These are phyloP conservation scores for Pipra filicauda DNA, from an alignment of 2,113 vertebrate species.

Conservation along the genomic window DNA sequence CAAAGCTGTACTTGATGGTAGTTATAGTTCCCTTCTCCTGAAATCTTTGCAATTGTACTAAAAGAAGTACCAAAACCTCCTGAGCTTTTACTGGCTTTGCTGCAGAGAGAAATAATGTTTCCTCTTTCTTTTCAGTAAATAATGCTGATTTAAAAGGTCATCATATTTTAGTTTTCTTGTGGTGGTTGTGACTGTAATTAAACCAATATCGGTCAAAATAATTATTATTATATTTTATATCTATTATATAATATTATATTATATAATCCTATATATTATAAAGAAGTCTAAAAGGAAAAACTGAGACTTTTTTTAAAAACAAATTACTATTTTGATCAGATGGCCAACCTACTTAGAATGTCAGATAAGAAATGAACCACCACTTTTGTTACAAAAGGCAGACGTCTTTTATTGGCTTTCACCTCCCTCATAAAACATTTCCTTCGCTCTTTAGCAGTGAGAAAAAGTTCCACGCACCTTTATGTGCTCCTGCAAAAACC, in stretches of 20 bases:
- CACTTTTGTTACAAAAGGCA: background rate
- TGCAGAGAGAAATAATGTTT: background rate
- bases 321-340: background rate
- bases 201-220: conserved; percentile 17
- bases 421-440: background rate
- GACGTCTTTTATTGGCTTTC: background rate
- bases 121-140: background rate
- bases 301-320: background rate
- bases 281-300: background rate
- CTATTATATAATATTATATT: background rate
- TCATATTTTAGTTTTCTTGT: background rate
- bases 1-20: background rate
- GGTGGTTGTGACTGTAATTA: background rate
- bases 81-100: background rate
- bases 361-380: background rate
- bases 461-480: background rate
- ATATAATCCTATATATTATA: background rate
- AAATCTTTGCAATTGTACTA: conserved; percentile 2
- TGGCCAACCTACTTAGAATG: background rate
- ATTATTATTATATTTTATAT: background rate
- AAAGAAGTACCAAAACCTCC: background rate
- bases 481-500: background rate
- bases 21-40: background rate
- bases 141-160: conserved; percentile 18
- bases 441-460: background rate